phyloP scores from a whole-genome alignment of 2,113 vertebrate species.

The Reinhardtius hippoglossoides region DNA sequence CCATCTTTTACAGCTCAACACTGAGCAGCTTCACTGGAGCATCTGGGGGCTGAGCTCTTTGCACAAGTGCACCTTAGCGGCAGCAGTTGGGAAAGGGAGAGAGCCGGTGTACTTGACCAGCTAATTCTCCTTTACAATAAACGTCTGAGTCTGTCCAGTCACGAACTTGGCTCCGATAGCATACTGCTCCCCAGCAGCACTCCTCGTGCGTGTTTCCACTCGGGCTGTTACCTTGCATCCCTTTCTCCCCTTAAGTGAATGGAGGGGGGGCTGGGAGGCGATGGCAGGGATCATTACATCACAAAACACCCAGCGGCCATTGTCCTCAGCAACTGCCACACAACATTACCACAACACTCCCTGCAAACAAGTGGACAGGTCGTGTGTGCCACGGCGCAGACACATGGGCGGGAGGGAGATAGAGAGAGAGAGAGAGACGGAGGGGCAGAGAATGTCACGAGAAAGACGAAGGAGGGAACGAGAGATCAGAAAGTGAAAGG shows the following conservation, averaged over 20 bases:
- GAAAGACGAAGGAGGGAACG: neutral
- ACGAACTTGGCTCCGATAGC: constrained; percentile 23
- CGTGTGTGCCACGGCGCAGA: constrained; percentile 37
- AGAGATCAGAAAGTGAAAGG: neutral
- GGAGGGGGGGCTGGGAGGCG: constrained; percentile 65
- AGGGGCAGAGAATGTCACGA: neutral
- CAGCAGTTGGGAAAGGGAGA: neutral
- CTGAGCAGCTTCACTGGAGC: constrained; percentile 10
- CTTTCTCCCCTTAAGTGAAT: constrained; percentile 45
- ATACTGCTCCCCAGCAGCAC: constrained; percentile 7
- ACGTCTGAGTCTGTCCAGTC: constrained; percentile 9
- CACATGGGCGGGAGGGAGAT: neutral
- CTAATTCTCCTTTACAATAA: constrained; percentile 24
- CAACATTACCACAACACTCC: constrained; percentile 65
- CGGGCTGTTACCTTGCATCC: constrained; percentile 56
- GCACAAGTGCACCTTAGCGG: constrained; percentile 22
- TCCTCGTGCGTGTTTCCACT: constrained; percentile 37
- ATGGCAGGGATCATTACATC: constrained; percentile 77
- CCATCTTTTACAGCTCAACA: constrained; percentile 6
- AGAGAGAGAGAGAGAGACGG: neutral
- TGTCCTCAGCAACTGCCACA: constrained; percentile 78
- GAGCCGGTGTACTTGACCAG: neutral
- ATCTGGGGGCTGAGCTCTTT: constrained; percentile 3
- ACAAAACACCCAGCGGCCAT: constrained; percentile 70
- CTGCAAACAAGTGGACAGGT: constrained; percentile 54